Percentiles rank a stretch among this genome's conserved stretches.
These are phyloP conservation scores for Xerus rutilus DNA, from an alignment of 2,797 vertebrate species.

Conservation along the genomic window DNA sequence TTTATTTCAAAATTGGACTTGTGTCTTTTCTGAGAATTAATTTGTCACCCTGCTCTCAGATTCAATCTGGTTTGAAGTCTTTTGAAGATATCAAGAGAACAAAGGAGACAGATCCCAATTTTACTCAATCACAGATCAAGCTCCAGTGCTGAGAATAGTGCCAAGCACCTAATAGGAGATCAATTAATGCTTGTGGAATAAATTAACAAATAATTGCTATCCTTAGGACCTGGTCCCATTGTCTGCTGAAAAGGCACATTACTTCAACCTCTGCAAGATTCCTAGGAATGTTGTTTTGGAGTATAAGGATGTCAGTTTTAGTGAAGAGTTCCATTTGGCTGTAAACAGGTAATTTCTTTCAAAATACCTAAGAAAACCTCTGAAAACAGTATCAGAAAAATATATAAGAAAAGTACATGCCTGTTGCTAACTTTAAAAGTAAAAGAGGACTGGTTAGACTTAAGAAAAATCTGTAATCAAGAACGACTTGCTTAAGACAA, in stretches of 20 bases:
- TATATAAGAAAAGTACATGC: background rate
- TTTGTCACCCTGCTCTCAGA: background rate
- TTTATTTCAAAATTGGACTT: conserved; percentile 24
- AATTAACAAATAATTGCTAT: background rate
- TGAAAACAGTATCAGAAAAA: background rate
- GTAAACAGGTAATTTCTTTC: background rate
- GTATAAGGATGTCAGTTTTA: background rate
- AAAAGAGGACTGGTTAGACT: background rate
- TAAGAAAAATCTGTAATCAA: background rate
- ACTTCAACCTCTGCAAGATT: background rate
- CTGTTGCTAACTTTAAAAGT: background rate
- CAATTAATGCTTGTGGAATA: background rate
- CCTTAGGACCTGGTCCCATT: background rate
- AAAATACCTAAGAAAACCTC: background rate
- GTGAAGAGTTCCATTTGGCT: background rate
- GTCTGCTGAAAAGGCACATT: background rate
- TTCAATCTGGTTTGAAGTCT: background rate
- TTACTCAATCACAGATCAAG: background rate
- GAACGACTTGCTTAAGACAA: background rate
- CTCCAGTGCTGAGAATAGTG: background rate
- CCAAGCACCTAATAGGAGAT: background rate
- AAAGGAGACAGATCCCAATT: background rate
- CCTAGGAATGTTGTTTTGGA: background rate
- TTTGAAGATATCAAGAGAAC: background rate
- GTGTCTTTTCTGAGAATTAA: background rate